These are phyloP conservation scores for Paraplagusia blochii DNA, from an alignment of 2,113 vertebrate genomes.

Conservation along the genomic window DNA sequence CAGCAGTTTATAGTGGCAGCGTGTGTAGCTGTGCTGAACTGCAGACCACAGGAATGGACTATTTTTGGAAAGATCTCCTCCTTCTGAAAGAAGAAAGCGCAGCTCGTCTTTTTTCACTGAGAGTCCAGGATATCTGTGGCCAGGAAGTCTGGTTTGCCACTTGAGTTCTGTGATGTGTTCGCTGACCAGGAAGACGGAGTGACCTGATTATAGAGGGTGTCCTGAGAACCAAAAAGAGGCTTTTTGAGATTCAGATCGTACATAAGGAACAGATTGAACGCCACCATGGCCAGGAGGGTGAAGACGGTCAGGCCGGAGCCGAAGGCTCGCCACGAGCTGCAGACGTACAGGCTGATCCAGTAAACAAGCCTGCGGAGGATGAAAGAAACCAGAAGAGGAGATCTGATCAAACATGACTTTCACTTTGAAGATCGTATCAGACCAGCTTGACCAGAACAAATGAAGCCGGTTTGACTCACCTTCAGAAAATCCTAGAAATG, in stretches of 20 bases:
- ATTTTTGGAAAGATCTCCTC: constrained; percentile 68
- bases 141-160: constrained; percentile 26
- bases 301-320: constrained; percentile 76
- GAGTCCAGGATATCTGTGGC: constrained; percentile 42
- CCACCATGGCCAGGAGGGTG: constrained; percentile 70
- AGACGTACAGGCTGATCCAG: constrained; percentile 68
- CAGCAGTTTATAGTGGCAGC: constrained; percentile 63
- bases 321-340: constrained; percentile 74
- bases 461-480: background rate
- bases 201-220: constrained; percentile 59
- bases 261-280: constrained; percentile 74
- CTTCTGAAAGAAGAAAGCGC: constrained; percentile 55
- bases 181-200: constrained; percentile 61
- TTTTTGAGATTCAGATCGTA: constrained; percentile 61
- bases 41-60: constrained; percentile 75
- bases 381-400: constrained; percentile 21
- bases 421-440: background rate
- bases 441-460: background rate
- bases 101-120: constrained; percentile 47
- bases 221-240: constrained; percentile 54
- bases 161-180: constrained; percentile 54
- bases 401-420: constrained; percentile 26
- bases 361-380: constrained; percentile 66
- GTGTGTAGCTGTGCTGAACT: constrained; percentile 59
- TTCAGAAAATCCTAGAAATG: background rate